Evolutionary conservation across 2,113 vertebrate species (phyloP), one percentile per base, ranked within the genome.

Genomic region (Tachysurus fulvidraco): DNA sequence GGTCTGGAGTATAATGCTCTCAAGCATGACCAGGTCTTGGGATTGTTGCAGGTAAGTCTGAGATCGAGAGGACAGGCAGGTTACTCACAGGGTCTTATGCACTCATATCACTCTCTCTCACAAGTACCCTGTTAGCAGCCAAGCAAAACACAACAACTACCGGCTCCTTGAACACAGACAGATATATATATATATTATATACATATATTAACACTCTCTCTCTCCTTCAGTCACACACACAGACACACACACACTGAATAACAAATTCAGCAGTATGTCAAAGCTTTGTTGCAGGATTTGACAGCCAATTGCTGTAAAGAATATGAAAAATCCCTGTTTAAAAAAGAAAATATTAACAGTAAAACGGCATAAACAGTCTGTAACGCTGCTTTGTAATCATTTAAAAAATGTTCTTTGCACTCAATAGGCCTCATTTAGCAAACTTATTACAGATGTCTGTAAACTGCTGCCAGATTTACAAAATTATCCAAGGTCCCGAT

Each of bases 1-100:
- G 95, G 98, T 99, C 96, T 99, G 98, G 90, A 99, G 97, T 93
- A 99, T 99, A 94, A 99, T 98, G 95, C 97, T 99, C 97, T 99
- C 98, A 95, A 99, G 96, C 95, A 99, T 99, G 95, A 98, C 97
- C 96, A 99, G 96, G 96, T 99, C 98, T 96, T 99, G 98, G 95
- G 98, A 97, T 97, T 99, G 97, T 92, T 98, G 97, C 95, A 98
- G 95, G 95, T 99, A 99, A 93, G 97, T 97, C 98, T 99, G 95
- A 93, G 95, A 95, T 95, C 94, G 93, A 98, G 95, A 97, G 96
- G 94, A 97, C 94, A 97, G 94, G 95, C 93, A 96, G 90, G 92
- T 98, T 97, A 98, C 95, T 96, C 91, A 94, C 87, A 88, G 92
- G 87, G 94, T 96, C 93, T 92, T 79, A 94, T 91, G 93, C 89